A percentile compares a stretch with the other conserved stretches of the same genome.
Evolutionary conservation across 2,888 invertebrate species (phyloP).

Genomic region (Phaedon cochleariae): DNA sequence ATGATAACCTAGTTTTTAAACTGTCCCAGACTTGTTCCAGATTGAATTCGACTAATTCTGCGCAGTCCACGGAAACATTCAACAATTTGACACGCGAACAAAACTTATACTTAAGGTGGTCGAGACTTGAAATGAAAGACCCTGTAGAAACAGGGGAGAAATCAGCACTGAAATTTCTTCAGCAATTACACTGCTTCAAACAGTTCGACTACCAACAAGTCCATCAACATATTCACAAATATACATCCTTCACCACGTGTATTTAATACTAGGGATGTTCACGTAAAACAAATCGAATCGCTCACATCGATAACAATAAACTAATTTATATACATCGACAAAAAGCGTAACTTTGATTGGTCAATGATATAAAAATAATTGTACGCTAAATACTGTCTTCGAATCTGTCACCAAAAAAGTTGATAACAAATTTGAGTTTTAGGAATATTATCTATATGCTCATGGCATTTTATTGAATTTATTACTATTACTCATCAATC

Average conservation of each 20-base stretch:
- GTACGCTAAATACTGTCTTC: constrained; percentile 52
- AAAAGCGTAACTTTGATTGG: constrained; percentile 63
- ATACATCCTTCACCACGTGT: constrained; percentile 61
- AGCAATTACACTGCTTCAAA: constrained; percentile 47
- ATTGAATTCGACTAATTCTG: too few species aligned
- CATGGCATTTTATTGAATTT: too few species aligned
- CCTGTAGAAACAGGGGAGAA: constrained; percentile 20
- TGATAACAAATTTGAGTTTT: background rate
- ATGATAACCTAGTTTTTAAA: too few species aligned
- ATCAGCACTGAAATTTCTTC: constrained; percentile 1
- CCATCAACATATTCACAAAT: constrained; percentile 61
- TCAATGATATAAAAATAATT: constrained; percentile 64
- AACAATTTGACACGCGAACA: too few species aligned
- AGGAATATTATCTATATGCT: too few species aligned
- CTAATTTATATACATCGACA: constrained; percentile 63
- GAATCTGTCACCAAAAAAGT: constrained; percentile 39
- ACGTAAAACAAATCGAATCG: constrained; percentile 52
- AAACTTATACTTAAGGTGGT: too few species aligned
- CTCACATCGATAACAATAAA: constrained; percentile 59
- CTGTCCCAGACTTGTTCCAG: too few species aligned
- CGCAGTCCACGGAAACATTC: too few species aligned
- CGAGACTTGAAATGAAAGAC: background rate
- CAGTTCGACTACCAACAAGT: constrained; percentile 48
- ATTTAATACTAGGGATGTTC: constrained; percentile 59
- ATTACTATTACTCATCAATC: too few species aligned